phyloP scores from a whole-genome alignment of 2,888 invertebrate genomes.

The Trichopria drosophilae region DNA sequence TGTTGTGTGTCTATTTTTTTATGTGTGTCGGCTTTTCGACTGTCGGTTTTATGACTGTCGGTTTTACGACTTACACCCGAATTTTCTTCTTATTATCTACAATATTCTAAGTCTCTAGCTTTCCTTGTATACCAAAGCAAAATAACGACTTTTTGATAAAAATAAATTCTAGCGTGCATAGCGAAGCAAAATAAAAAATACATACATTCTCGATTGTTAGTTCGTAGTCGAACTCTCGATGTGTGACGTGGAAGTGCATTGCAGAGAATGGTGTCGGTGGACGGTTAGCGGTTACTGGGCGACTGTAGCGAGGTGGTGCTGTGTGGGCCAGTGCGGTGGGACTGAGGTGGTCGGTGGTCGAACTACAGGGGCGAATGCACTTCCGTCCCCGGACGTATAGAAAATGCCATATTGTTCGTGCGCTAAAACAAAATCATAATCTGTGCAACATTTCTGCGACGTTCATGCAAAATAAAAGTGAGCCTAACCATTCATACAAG shows the following conservation, averaged over 20 bases:
- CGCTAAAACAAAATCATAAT: conserved; percentile 55
- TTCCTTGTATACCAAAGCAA: no score
- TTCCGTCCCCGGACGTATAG: conserved; percentile 59
- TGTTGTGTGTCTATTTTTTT: no score
- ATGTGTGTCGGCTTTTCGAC: no score
- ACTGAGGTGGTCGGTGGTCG: conserved; percentile 60
- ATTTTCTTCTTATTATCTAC: no score
- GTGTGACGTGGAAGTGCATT: conserved; percentile 52
- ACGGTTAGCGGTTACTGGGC: conserved; percentile 65
- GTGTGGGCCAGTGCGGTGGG: conserved; percentile 62
- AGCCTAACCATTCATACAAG: no score
- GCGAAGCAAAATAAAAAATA: conserved; percentile 37
- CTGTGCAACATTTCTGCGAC: no score
- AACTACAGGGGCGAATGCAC: conserved; percentile 65
- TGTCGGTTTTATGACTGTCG: no score
- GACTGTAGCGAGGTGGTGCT: conserved; percentile 66
- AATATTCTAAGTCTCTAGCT: no score
- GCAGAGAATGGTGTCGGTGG: conserved; percentile 60
- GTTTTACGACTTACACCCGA: no score
- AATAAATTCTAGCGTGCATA: not conserved
- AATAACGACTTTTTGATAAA: no score
- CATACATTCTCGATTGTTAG: conserved; percentile 46
- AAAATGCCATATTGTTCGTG: conserved; percentile 59
- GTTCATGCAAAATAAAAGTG: no score
- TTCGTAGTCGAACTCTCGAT: conserved; percentile 46